Conservation (phyloP, 2,888 invertebrate species). For the Sepiola atlantica region DNA sequence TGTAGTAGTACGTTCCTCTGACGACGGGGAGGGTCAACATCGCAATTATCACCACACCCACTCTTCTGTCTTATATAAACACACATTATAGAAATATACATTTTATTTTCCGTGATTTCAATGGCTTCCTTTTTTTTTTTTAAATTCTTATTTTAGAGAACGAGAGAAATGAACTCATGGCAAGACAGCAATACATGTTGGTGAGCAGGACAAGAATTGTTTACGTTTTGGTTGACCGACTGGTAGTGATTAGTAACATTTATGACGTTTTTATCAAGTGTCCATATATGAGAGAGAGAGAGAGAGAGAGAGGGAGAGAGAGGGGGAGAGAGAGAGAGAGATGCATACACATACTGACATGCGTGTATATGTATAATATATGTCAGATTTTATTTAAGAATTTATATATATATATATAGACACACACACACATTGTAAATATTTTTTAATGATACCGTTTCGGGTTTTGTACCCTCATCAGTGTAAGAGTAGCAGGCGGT, state of each 20-base stretch:
- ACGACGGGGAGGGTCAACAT: background rate
- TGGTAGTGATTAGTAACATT: background rate
- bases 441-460: too few species aligned
- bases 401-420: too few species aligned
- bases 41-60: background rate
- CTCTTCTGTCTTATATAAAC: background rate
- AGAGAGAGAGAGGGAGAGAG: too few species aligned
- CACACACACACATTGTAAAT: too few species aligned
- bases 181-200: background rate
- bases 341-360: too few species aligned
- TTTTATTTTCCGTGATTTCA: background rate
- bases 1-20: background rate
- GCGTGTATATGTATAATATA: too few species aligned
- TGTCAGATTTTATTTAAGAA: too few species aligned
- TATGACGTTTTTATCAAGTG: background rate
- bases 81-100: background rate
- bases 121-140: too few species aligned
- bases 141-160: too few species aligned
- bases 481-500: too few species aligned
- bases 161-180: background rate
- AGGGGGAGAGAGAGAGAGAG: too few species aligned
- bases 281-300: background rate
- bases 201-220: background rate
- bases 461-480: too few species aligned
- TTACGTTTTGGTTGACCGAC: constrained; percentile 14